Base-by-base conservation (phyloP, 2,888 invertebrate species). In the Lycocerus yunnanus region DNA sequence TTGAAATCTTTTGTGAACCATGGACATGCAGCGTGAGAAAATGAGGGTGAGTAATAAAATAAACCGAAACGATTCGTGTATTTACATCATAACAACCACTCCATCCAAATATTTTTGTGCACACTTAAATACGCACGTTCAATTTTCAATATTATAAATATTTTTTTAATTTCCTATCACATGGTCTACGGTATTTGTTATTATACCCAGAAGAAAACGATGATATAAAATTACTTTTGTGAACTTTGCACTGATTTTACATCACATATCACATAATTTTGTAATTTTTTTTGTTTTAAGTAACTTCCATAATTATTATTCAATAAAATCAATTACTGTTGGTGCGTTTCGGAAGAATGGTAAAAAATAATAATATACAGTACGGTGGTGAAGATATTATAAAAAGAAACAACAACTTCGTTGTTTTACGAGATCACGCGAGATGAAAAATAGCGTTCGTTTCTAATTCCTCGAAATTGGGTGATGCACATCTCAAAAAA, bases 361-460 rank as follows among this genome's bases (percentile, higher is more conserved):
- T 43, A 43, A 43, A 43, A 43, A 43, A 43, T n/a, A n/a, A n/a
- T n/a, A n/a, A n/a, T 43, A 43, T 66, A 20, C 18, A 66, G 11
- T 66, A n/a, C 21, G 10, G 24, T 21, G 21, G 14, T n/a, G 21
- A 15, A 11, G 20, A 16, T 16, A 65, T 65, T 24, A 20, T 15
- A 15, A 63, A 63, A 14, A 24, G n/a, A n/a, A n/a, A n/a, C n/a
- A 73, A 73, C 76, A 73, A 72, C 70, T 76, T 76, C 76, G 76
- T 76, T 76, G 76, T 16, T 76, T 66, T 63, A 71, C 67, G 76
- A 76, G 76, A 76, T 76, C 76, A 76, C 76, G 67, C 71, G 67
- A 63, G 74, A 73, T 70, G 73, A 18, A 15, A 58, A 68, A 16
- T 15, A 58, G 15, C 43, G 43, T 43, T 43, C 43, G 43, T 43